Base-by-base conservation (phyloP, 2,797 vertebrate species). In the Chrysolophus pictus region DNA sequence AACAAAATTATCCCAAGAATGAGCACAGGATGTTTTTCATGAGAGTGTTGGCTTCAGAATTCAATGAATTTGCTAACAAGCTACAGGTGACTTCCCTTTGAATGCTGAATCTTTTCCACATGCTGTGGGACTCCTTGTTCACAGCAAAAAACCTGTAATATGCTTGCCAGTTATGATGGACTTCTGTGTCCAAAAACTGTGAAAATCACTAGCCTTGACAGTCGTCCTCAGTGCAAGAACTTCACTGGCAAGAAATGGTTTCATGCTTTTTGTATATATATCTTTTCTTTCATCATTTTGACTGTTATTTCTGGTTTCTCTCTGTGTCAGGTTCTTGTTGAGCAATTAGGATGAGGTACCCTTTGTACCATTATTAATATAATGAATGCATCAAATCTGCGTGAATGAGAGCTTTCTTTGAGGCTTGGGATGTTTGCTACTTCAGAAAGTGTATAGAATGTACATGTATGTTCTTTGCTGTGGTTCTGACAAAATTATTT, bases 161-260 rank as follows among this genome's bases (percentile, higher is more conserved):
- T 37, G 9, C 13, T 76, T 76, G 22, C 42, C 28, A 9, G 22
- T 4, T 31, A 21, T 0, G 0, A 41, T 42, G 23, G 49, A 14
- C 14, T 78, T 53, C 1, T 3, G 12, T 33, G n/a, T 47, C 28
- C 31, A n/a, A 24, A 79, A 72, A 5, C 0, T 72, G 42, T 14
- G 11, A 19, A 51, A 44, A 44, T 60, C 15, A 14, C 9, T 35
- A 62, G 29, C 4, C 8, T 3, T 55, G 51, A 6, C 18, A 59
- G 33, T 41, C 29, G 10, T 22, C 46, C 21, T 35, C 33, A 76
- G 60, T 75, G 18, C 24, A 63, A 63, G 70, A 62, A 22, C 59
- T 86, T 68, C 8, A 22, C 23, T 70, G 63, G 16, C 44, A 55
- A 76, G 28, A 12, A 72, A 4, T 24, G 41, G 14, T 60, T 80